These are phyloP conservation scores for Etheostoma spectabile DNA, from an alignment of 2,113 vertebrate species.

Conservation along the genomic window DNA sequence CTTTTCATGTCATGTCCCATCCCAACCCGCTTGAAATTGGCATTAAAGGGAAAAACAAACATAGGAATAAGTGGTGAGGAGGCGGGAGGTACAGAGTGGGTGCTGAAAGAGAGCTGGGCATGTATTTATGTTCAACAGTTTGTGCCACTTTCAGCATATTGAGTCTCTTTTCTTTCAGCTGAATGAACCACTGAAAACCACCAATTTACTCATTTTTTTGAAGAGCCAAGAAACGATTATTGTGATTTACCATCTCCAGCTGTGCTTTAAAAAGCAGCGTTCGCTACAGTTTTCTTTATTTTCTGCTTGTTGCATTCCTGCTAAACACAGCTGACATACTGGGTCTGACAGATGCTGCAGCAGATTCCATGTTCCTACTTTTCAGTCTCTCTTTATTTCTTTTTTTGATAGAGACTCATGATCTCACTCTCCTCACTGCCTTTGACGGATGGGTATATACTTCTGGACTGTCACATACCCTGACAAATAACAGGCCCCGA, in stretches of 20 bases:
- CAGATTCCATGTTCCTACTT: slow-evolving; percentile 21
- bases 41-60: neutral
- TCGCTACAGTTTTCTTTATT: neutral
- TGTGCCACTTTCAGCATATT: slow-evolving; percentile 10
- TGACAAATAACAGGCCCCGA: slow-evolving; percentile 25
- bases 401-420: slow-evolving; percentile 13
- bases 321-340: slow-evolving; percentile 15
- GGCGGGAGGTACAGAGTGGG: slow-evolving; percentile 10
- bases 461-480: slow-evolving; percentile 33
- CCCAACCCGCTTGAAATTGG: neutral
- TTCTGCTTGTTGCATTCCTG: neutral
- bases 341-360: slow-evolving; percentile 33
- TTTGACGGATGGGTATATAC: slow-evolving; percentile 47
- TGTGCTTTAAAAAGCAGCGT: slow-evolving; percentile 1
- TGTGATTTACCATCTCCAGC: neutral
- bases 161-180: slow-evolving; percentile 4
- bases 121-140: slow-evolving; percentile 34
- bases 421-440: neutral
- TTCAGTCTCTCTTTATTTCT: neutral
- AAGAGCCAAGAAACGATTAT: slow-evolving; percentile 11
- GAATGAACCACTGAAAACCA: slow-evolving; percentile 11
- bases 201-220: neutral
- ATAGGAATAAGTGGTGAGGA: slow-evolving; percentile 4
- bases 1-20: too few relatives aligned
- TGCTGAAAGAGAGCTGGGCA: slow-evolving; percentile 9